phyloP scores from a whole-genome alignment of 2,797 vertebrate species.

The Peromyscus eremicus region DNA sequence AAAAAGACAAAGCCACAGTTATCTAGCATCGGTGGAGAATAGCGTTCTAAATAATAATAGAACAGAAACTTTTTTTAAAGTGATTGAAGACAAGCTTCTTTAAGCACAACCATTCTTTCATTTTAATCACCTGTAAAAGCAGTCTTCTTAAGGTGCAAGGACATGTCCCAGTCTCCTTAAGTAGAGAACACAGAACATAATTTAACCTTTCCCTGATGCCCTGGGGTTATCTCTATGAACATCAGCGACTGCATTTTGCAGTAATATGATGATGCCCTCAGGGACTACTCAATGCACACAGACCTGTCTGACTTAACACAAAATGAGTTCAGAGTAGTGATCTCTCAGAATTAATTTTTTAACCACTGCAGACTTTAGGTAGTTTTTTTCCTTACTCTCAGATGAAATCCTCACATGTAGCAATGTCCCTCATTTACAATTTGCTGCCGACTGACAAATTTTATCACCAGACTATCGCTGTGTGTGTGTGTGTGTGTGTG shows the following conservation, averaged over 20 bases:
- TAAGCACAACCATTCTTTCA: not conserved
- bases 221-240: constrained; percentile 25
- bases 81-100: constrained; percentile 1
- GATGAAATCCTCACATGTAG: not conserved
- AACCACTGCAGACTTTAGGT: constrained; percentile 1
- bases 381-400: not conserved
- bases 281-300: not conserved
- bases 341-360: constrained; percentile 58
- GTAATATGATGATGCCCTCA: not conserved
- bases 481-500: too few species aligned
- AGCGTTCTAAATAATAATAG: not conserved
- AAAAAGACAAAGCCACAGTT: not conserved
- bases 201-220: constrained; percentile 56
- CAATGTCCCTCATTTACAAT: not conserved
- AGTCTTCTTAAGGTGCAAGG: constrained; percentile 58
- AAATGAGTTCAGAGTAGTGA: not conserved
- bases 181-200: constrained; percentile 33
- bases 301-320: not conserved
- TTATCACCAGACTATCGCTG: not conserved
- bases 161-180: constrained; percentile 36
- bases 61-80: not conserved
- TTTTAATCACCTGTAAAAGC: constrained; percentile 48
- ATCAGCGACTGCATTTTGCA: constrained; percentile 45
- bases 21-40: not conserved
- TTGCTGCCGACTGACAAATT: not conserved